Percentiles rank a stretch among this genome's conserved stretches.
Evolutionary conservation across 2,888 invertebrate species (phyloP).

Genomic region (Metopia argyrocephala): DNA sequence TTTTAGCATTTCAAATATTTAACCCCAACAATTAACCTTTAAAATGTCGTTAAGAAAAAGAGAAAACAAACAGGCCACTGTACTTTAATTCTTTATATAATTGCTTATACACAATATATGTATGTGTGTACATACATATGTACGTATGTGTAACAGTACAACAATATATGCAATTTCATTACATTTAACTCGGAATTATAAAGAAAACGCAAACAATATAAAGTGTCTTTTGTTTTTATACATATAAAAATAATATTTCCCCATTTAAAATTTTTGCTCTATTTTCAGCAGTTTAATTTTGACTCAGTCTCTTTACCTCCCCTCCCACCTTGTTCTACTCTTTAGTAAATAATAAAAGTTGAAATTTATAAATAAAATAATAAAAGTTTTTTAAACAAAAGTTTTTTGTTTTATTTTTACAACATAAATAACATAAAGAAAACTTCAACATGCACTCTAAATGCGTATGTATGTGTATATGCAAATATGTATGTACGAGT

Average conservation of each 20-base stretch:
- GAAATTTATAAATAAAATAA: slow-evolving; percentile 54
- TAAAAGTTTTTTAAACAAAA: too few species aligned
- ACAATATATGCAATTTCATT: neutral
- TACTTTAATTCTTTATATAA: slow-evolving; percentile 5
- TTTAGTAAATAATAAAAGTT: slow-evolving; percentile 47
- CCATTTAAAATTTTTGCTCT: slow-evolving; percentile 32
- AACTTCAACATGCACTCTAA: neutral
- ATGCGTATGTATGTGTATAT: neutral
- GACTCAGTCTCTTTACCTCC: too few species aligned
- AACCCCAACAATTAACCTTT: slow-evolving; percentile 8
- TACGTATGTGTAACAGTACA: neutral
- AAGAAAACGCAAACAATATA: slow-evolving; percentile 55
- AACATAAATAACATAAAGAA: neutral
- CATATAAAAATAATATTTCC: slow-evolving; percentile 10
- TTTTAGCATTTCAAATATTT: neutral
- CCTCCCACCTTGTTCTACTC: slow-evolving; percentile 24
- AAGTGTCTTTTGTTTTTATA: slow-evolving; percentile 42
- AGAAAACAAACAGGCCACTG: slow-evolving; percentile 29
- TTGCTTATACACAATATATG: neutral
- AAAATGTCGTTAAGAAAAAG: neutral
- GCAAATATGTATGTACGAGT: too few species aligned
- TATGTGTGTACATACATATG: neutral
- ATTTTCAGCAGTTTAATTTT: too few species aligned
- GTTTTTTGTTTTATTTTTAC: too few species aligned
- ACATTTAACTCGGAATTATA: slow-evolving; percentile 54